These are phyloP conservation scores for Eilema caniola DNA, from an alignment of 2,888 invertebrate genomes.

Conservation along the genomic window DNA sequence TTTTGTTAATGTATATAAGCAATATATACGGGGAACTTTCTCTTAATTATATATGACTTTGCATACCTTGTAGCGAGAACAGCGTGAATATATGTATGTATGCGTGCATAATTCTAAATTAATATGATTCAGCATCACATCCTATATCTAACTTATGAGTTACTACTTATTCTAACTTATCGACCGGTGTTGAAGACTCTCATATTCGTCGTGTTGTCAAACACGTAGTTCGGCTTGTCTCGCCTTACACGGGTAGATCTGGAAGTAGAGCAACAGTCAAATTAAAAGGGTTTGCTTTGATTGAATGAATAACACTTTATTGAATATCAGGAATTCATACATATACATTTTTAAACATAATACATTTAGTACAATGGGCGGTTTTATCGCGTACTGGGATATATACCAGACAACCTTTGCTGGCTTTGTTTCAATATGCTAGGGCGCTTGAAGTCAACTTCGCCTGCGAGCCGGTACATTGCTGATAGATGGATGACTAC, in stretches of 20 bases:
- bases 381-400: too few relatives aligned
- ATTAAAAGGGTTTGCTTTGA: background rate
- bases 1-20: too few relatives aligned
- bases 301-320: too few relatives aligned
- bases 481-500: too few relatives aligned
- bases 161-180: constrained; percentile 1
- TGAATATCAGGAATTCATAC: too few relatives aligned
- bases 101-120: background rate
- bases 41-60: background rate
- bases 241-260: constrained; percentile 63
- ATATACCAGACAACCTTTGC: too few relatives aligned
- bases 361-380: too few relatives aligned
- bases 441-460: too few relatives aligned
- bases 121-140: background rate
- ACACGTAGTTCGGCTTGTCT: constrained; percentile 53
- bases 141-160: background rate
- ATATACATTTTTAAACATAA: too few relatives aligned
- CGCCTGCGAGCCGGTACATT: too few relatives aligned
- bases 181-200: constrained; percentile 59
- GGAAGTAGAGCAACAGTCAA: constrained; percentile 38
- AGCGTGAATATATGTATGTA: background rate
- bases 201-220: constrained; percentile 71
- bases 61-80: background rate
- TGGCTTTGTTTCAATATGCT: too few relatives aligned
- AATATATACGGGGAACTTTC: too few relatives aligned